Conservation (phyloP, 2,888 invertebrate genomes). For the Coronaproctus castanopsis region DNA sequence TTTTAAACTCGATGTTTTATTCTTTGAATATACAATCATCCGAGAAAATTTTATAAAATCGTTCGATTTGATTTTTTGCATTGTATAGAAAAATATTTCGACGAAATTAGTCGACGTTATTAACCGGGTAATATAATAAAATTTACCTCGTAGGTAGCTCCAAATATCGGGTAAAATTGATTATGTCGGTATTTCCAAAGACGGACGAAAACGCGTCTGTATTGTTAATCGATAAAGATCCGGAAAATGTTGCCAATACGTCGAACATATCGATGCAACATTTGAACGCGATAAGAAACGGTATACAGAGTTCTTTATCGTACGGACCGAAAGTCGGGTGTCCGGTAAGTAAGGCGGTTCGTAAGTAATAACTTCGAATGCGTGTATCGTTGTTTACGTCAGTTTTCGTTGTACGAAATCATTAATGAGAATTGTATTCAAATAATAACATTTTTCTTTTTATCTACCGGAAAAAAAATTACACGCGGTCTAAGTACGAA, state of each 20-base stretch:
- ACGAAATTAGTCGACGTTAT: no score
- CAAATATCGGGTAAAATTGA: conserved; percentile 25
- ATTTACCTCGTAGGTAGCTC: neutral
- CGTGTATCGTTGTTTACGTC: neutral
- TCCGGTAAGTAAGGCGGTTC: conserved; percentile 39
- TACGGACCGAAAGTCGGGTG: conserved; percentile 73
- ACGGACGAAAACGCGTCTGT: conserved; percentile 24
- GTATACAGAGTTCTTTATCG: conserved; percentile 43
- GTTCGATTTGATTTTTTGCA: neutral
- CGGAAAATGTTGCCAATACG: conserved; percentile 47
- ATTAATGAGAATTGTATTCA: no score
- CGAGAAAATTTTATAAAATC: neutral
- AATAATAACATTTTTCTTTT: conserved; percentile 5
- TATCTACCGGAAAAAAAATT: conserved; percentile 5
- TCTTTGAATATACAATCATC: neutral
- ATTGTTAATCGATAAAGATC: conserved; percentile 39
- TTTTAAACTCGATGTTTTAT: neutral
- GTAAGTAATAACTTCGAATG: neutral
- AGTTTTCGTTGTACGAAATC: neutral
- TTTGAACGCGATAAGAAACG: conserved; percentile 48
- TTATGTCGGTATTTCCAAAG: conserved; percentile 37
- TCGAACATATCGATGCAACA: conserved; percentile 41
- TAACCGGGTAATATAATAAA: no score
- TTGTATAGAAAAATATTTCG: no score
- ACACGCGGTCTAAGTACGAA: no score